A percentile compares a stretch with the other conserved stretches of the same genome.
Evolutionary conservation across 2,113 vertebrate genomes (phyloP).

Genomic region (Ornithorhynchus anatinus): DNA sequence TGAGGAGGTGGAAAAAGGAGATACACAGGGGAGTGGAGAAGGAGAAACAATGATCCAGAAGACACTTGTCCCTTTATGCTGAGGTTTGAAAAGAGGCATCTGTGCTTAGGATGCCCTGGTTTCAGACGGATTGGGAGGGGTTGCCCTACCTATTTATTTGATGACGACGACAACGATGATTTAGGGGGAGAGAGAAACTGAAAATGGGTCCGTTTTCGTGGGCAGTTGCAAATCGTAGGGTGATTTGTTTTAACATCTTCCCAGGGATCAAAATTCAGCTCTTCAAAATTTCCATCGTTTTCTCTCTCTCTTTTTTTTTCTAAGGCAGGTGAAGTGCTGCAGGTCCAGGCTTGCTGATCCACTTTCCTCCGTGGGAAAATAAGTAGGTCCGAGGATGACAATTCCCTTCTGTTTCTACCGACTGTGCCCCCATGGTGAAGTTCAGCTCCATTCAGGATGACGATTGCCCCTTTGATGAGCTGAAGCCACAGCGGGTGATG

Average conservation of each 20-base stretch:
- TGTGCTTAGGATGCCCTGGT: neutral
- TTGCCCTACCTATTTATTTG: neutral
- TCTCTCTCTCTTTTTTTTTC: no score
- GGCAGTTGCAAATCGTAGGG: no score
- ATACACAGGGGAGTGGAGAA: neutral
- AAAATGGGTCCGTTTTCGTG: neutral
- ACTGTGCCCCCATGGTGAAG: neutral
- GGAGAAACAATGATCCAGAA: neutral
- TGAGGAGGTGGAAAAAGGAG: neutral
- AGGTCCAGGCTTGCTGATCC: neutral
- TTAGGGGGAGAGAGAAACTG: neutral
- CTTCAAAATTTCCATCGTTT: no score
- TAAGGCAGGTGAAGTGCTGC: neutral
- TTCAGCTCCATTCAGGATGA: neutral
- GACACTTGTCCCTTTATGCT: constrained; percentile 1
- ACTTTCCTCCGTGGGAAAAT: neutral
- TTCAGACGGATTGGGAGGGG: neutral
- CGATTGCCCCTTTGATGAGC: neutral
- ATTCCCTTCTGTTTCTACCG: no score
- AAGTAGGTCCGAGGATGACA: neutral
- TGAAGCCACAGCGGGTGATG: neutral
- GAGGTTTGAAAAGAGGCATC: neutral
- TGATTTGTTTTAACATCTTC: no score
- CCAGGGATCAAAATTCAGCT: no score
- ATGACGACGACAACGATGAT: neutral